Base-by-base conservation (phyloP, 2,797 vertebrate species). In the Serranus cabrilla region DNA sequence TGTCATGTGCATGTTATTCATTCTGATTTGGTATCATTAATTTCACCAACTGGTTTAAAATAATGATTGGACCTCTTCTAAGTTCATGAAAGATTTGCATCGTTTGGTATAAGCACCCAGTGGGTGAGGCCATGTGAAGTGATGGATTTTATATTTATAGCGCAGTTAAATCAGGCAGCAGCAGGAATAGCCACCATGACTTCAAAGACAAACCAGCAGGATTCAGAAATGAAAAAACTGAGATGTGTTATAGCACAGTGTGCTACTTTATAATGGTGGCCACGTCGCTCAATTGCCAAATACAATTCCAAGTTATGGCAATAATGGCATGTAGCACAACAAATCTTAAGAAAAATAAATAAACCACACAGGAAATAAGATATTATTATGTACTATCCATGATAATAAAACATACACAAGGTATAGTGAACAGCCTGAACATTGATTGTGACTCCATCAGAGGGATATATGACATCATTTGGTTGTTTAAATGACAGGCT, bases 381-480 rank as follows among this genome's bases (percentile, higher is more conserved):
- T 2, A 42, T 40, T 9, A n/a, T 16, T 64, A 21, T 39, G 21
- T 58, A 34, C 52, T 14, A 27, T 11, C 31, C 23, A 57, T 18
- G 13, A 20, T 16, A 51, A 20, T 18, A 47, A 67, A 83, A 65
- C 18, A 50, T 31, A 21, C 13, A 43, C 6, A 27, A 20, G 20
- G 4, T 25, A 34, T 42, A 58, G 40, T 66, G 18, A 74, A 56
- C 3, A 25, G 20, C n/a, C 20, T 37, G n/a, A 64, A 62, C 25
- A 49, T 2, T 61, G 61, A 75, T 9, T 63, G n/a, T 42, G 47
- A 80, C 42, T 80, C 20, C 63, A 70, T 39, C 62, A 55, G 34
- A 71, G 11, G 20, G n/a, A 37, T 70, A 31, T 13, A 43, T 64
- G 51, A 84, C 69, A 76, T 76, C 20, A 43, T 49, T 43, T 17